Base-by-base conservation (phyloP, 1,140 invertebrate species). In the Diorhabda carinulata region DNA sequence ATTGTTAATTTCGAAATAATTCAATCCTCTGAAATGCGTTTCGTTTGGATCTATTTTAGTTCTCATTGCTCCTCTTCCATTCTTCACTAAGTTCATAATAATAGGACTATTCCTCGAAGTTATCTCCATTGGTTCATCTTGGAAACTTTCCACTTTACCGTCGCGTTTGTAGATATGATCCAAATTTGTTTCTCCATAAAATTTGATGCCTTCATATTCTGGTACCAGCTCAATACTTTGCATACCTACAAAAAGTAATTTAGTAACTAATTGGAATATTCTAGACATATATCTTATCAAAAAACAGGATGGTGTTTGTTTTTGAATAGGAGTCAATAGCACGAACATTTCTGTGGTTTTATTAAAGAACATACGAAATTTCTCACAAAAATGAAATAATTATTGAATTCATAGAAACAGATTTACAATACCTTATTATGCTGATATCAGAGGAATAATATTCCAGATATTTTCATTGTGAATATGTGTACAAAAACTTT, bases 151-250 rank as follows among this genome's bases (percentile, higher is more conserved):
- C 7, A 94, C 81, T 72, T 86, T 80, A 2, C 87, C 87, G 70
- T 87, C 84, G 57, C 84, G 83, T 70, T 88, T 89, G 73, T 86
- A 86, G 8, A 89, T 78, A 56, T 87, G 83, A 71, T 92, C 92
- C 68, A 96, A 83, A 78, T 95, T 91, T 0, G 90, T 88, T 47
- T 86, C 83, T 2, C 93, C 92, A 69, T 90, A 91, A 78, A 97
- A 93, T 79, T 96, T 95, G 0, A 94, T 83, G 0, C 91, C 81
- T 72, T 88, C 86, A 67, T 89, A 86, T 61, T 91, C 88, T 0
- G 92, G 89, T 45, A 95, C 87, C 67, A 96, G 85, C 81, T 97
- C 94, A 74, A 97, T 86, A 67, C 90, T 91, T 78, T 94, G 89
- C 86, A 97, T 91, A 57, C 92, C 65, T 67, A 52, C 47, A 52